phyloP scores from a whole-genome alignment of 2,888 invertebrate genomes.

The Allophyes oxyacanthae region DNA sequence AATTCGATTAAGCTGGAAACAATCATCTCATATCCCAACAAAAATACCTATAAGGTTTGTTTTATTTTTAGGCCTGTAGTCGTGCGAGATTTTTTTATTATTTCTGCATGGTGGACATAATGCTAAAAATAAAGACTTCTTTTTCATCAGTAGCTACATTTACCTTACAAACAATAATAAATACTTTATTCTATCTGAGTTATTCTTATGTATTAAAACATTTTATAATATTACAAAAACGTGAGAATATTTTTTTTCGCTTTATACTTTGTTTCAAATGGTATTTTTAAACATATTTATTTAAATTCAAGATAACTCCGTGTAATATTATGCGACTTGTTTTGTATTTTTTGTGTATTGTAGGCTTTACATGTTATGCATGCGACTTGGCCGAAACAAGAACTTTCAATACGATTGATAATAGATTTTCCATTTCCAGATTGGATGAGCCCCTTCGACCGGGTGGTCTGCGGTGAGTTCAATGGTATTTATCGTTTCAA shows the following conservation, averaged over 20 bases:
- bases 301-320: constrained; percentile 10
- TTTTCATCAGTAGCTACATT: too few relatives aligned
- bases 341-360: constrained; percentile 26
- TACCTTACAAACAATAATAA: neutral
- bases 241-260: neutral
- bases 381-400: constrained; percentile 77
- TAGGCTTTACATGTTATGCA: constrained; percentile 67
- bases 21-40: too few relatives aligned
- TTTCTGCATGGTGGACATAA: too few relatives aligned
- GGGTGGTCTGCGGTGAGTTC: constrained; percentile 98
- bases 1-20: too few relatives aligned
- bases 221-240: neutral
- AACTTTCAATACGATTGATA: constrained; percentile 89
- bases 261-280: neutral
- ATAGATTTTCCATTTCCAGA: constrained; percentile 93
- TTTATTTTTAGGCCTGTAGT: too few relatives aligned
- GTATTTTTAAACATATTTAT: constrained; percentile 11
- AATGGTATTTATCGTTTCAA: constrained; percentile 93
- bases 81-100: too few relatives aligned
- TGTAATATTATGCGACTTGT: constrained; percentile 8
- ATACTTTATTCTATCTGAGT: neutral
- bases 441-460: constrained; percentile 98
- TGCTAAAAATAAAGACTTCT: too few relatives aligned
- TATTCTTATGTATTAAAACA: neutral
- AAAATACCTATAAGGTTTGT: too few relatives aligned